These are phyloP conservation scores for Rhingia rostrata DNA, from an alignment of 2,888 invertebrate genomes.

Conservation along the genomic window DNA sequence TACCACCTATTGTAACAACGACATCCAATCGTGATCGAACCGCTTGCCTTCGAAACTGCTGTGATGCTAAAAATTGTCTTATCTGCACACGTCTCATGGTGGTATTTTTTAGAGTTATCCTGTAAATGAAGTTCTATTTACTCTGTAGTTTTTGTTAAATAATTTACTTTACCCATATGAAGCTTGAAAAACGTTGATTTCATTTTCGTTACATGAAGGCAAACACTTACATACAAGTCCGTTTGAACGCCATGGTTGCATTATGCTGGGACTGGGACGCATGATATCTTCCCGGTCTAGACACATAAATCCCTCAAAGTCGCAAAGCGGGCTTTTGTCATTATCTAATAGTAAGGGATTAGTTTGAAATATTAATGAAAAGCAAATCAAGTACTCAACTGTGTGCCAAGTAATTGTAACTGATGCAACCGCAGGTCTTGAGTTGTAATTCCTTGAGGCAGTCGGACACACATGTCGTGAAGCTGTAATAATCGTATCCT, in stretches of 20 bases:
- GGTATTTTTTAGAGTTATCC: constrained; percentile 48
- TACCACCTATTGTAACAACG: constrained; percentile 85
- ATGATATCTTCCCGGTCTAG: constrained; percentile 85
- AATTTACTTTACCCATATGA: constrained; percentile 72
- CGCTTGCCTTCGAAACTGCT: constrained; percentile 83
- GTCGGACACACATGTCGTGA: constrained; percentile 88
- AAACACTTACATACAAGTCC: constrained; percentile 87
- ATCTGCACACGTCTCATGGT: constrained; percentile 53
- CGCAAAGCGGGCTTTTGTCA: constrained; percentile 82
- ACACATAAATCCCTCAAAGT: constrained; percentile 86
- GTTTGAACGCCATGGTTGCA: constrained; percentile 83
- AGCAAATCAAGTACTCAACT: constrained; percentile 2
- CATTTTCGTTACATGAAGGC: constrained; percentile 88
- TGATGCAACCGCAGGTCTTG: constrained; percentile 86
- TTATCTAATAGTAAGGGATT: constrained; percentile 54
- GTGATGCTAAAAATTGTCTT: constrained; percentile 69
- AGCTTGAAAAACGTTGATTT: constrained; percentile 84
- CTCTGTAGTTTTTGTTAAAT: background rate
- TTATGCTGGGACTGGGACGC: constrained; percentile 81
- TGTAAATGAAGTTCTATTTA: too few species aligned
- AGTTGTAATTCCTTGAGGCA: constrained; percentile 87
- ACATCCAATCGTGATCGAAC: constrained; percentile 82
- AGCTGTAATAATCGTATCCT: constrained; percentile 87
- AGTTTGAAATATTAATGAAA: background rate
- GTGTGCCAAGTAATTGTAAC: constrained; percentile 85